Conservation (phyloP, 2,113 vertebrate species). For the Indri indri region DNA sequence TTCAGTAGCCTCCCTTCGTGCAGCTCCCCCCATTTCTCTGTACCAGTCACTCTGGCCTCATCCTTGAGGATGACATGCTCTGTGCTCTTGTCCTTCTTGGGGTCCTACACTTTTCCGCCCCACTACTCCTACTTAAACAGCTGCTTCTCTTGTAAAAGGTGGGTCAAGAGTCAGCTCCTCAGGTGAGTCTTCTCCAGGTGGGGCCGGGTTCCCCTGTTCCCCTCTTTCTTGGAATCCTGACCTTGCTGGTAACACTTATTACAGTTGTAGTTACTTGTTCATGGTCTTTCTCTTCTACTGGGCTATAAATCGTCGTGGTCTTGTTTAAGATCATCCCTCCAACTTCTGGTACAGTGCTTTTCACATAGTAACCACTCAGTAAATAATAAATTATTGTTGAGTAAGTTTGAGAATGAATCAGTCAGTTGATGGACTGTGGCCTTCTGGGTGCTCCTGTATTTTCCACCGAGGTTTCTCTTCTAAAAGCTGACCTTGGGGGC, state of each 20-base stretch:
- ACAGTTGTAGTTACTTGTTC: neutral
- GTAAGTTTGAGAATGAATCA: neutral
- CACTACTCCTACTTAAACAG: neutral
- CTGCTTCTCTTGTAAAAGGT: neutral
- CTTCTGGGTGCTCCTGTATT: neutral
- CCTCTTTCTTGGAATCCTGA: neutral
- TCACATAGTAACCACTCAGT: neutral
- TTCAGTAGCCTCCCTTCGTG: neutral
- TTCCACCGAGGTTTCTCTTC: neutral
- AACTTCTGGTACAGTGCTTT: neutral
- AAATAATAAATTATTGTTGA: neutral
- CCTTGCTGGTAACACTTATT: neutral
- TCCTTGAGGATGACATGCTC: neutral
- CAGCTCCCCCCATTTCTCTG: neutral
- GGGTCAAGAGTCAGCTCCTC: neutral
- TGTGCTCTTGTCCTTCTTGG: neutral
- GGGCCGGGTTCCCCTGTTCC: too few species aligned
- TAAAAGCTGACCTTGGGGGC: neutral
- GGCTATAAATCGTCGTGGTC: neutral
- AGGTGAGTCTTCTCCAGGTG: neutral
- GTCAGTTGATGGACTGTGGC: neutral
- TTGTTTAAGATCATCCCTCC: neutral
- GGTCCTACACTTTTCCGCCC: neutral
- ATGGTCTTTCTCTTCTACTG: neutral
- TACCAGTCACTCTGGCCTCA: neutral